Conservation (phyloP, 2,797 vertebrate genomes). For the Gallinago solitaria region DNA sequence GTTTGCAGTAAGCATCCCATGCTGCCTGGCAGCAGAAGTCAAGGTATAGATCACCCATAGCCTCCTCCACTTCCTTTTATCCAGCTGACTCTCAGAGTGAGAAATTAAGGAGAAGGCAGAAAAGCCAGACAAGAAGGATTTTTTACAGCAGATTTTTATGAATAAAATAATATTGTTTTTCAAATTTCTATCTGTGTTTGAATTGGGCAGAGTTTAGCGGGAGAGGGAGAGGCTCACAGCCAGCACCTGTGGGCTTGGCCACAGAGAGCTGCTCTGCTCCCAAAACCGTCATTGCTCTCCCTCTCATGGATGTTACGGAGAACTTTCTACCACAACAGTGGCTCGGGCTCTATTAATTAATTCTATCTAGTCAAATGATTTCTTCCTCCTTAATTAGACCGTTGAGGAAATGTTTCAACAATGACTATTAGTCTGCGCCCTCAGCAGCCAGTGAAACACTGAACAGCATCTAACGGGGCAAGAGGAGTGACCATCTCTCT, state of each 20-base stretch:
- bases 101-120: background rate
- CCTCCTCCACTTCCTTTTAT: background rate
- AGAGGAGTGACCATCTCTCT: background rate
- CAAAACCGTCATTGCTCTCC: background rate
- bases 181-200: background rate
- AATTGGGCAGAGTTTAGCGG: background rate
- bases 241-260: background rate
- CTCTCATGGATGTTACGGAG: background rate
- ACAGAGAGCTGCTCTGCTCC: background rate
- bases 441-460: background rate
- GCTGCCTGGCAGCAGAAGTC: background rate
- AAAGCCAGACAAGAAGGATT: background rate
- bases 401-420: background rate
- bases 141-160: background rate
- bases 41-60: background rate
- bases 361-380: background rate
- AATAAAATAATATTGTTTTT: background rate
- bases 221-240: background rate
- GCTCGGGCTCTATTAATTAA: background rate
- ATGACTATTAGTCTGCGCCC: background rate
- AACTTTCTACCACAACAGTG: background rate
- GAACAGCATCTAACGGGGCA: background rate
- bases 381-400: background rate
- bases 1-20: background rate
- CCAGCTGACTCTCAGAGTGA: background rate